A percentile compares a stretch with the other conserved stretches of the same genome.
Evolutionary conservation across 2,797 vertebrate species (phyloP).

Genomic region (Eulemur albifrons): DNA sequence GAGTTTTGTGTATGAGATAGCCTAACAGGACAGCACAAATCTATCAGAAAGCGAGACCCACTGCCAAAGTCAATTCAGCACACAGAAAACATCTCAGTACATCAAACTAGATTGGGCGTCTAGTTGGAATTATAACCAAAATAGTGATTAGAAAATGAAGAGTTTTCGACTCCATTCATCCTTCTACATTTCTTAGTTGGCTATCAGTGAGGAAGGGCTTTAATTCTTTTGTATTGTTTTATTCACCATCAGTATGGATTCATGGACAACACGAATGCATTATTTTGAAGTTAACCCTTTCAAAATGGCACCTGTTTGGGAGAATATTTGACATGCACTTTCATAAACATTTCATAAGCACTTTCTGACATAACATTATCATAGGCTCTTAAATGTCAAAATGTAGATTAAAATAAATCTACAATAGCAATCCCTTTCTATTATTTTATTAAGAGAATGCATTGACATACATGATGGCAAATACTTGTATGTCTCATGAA

Average conservation of each 20-base stretch:
- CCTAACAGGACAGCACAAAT: neutral
- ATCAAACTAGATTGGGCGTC: neutral
- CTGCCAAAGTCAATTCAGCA: fast-evolving
- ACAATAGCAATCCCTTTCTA: neutral
- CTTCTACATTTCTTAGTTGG: neutral
- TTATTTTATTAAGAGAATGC: neutral
- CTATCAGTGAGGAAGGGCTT: neutral
- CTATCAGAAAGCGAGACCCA: neutral
- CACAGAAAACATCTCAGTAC: neutral
- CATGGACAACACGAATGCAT: neutral
- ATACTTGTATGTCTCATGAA: neutral
- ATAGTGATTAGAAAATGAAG: neutral
- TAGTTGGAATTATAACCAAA: neutral
- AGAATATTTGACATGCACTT: neutral
- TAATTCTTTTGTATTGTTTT: neutral
- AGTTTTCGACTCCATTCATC: neutral
- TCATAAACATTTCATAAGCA: neutral
- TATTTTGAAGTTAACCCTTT: neutral
- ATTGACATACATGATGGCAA: neutral
- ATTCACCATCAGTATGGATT: neutral
- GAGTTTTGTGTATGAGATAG: neutral
- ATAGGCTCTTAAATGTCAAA: neutral
- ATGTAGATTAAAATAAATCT: neutral
- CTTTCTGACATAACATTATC: neutral
- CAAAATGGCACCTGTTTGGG: neutral